Evolutionary conservation across 2,888 invertebrate genomes (phyloP), one percentile per base, ranked within the genome.

Genomic region (Fragum whitleyi): DNA sequence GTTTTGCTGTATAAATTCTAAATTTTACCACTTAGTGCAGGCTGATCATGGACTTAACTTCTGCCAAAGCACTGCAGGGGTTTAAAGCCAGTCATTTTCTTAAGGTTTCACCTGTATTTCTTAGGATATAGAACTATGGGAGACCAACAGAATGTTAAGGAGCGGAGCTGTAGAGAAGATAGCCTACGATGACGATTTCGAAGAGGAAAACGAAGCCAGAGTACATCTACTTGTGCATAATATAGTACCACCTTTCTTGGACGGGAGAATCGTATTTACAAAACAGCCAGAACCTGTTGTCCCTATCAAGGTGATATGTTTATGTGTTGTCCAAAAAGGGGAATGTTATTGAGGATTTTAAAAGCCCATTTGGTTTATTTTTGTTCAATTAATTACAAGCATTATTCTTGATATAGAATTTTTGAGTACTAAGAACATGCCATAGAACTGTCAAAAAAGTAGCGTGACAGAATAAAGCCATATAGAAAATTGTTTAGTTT

Each of bases 241-340:
- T 93, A 98, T 99, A 77, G 97, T 99, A 9, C 99, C 99, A 0
- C 99, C 99, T 0, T 99, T 99, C 94, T 95, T 99, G 2, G 99
- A 99, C 94, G 99, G 99, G 0, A 95, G 99, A 74, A 99, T 99
- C 88, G 98, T 99, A 0, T 99, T 99, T 94, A 99, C 99, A 0
- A 99, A 99, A 92, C 99, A 99, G 94, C 98, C 98, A 0, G 99
- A 99, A 92, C 99, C 99, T 0, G 98, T 99, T n/a, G 96, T 99
- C 91, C 99, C 99, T 19, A 97, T 98, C 39, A 95, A 95, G 95
- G 61, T 61, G 14, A 39, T 39, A 9, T 55, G 55, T 11, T 55
- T 23, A 11, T 55, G 19, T 55, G 6, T 55, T 55, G 55, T 55
- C n/a, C 19, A 55, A 55, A 55, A 55, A 55, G 19, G n/a, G 55